Evolutionary conservation across 2,888 invertebrate genomes (phyloP), one percentile per base, ranked within the genome.

Genomic region (Molorchus minor): DNA sequence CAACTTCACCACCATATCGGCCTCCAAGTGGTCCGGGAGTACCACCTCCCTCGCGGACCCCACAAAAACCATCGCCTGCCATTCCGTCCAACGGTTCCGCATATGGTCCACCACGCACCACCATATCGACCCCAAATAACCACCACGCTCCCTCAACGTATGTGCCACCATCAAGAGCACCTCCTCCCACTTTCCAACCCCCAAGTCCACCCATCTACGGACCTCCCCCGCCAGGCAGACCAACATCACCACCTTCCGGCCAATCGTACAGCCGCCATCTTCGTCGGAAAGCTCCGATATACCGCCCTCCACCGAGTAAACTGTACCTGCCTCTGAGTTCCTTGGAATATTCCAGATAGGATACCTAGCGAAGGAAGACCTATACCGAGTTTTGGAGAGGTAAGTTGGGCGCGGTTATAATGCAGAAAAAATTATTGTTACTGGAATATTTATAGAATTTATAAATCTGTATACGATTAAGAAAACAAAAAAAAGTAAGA

Each of bases 331-430:
- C 33, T n/a, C 33, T 12, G 33, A 10, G n/a, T 7, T 3, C 33
- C 33, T n/a, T n/a, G n/a, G 5, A 3, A 33, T 1, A 44, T 36
- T 45, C 69, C 69, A 4, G 53, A 54, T 51, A 21, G 43, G 29
- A 43, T 61, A 30, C 60, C 62, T 8, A 54, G 60, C 12, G 59
- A 58, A 58, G 72, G 69, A 20, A 25, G 40, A 36, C 68, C 70
- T 2, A 64, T 71, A 49, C 68, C 67, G 5, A 62, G 62, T 10
- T 67, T 60, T 60, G 72, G 71, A 56, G 68, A 70, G 44, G 70
- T 72, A 52, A 58, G 54, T 61, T 33, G 8, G 8, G 25, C 25
- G 5, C 8, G n/a, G n/a, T n/a, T n/a, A n/a, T n/a, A n/a, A n/a
- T n/a, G n/a, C n/a, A n/a, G n/a, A n/a, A n/a, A n/a, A n/a, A n/a